Evolutionary conservation across 2,113 vertebrate genomes (phyloP), one percentile per base, ranked within the genome.

Genomic region (Dinomys branickii): DNA sequence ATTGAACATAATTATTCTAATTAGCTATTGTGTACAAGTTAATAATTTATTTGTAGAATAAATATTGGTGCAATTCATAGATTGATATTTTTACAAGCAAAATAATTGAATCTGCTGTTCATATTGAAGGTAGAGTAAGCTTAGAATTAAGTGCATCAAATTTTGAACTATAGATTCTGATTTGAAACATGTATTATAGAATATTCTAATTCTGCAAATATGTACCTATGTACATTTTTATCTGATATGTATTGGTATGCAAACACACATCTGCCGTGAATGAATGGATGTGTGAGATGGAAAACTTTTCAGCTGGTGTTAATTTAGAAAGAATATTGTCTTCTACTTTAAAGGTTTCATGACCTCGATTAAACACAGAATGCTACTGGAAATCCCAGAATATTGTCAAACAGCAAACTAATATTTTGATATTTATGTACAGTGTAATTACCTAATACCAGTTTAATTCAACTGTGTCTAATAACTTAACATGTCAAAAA

Each of bases 11-110:
- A 38, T 73, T 75, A 96, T 3, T 59, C 13, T 58, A 81, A 35
- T 38, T 2, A 83, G 1, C 5, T 96, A n/a, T 65, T 89, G 19
- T 88, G 9, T 26, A 13, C 11, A 35, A 28, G 13, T 5, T 92
- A 92, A 69, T 67, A 73, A 92, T 67, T 86, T 93, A n/a, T 80
- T 91, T 97, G 52, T 22, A 88, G 61, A 89, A 73, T 16, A 85
- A 58, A 91, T 94, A 84, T 78, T 87, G 52, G 16, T 47, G 4
- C 52, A 56, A 47, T 90, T 85, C 30, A 71, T 69, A 82, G 56
- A 13, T 88, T 94, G 16, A 93, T 67, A 35, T 47, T 94, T 94
- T 87, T 52, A 26, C 78, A 9, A 35, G 38, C 65, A 85, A 88
- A 78, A 93, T 38, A 90, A 80, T 90, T 90, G 20, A 80, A 6